Evolutionary conservation across 2,888 invertebrate genomes (phyloP), one percentile per base, ranked within the genome.

Genomic region (Tanypteryx hageni): DNA sequence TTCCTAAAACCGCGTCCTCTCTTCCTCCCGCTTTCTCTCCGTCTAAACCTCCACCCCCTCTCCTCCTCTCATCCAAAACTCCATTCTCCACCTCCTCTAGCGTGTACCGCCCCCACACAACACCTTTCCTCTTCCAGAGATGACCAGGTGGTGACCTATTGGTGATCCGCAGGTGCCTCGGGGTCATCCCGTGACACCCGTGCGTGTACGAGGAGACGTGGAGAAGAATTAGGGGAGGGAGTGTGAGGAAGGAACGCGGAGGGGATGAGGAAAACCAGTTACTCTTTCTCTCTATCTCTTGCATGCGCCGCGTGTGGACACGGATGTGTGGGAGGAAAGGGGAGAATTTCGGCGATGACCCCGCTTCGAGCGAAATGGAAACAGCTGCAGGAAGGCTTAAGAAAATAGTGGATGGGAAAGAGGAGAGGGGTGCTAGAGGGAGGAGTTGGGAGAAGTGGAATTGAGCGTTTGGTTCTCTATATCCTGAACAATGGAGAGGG

Each of bases 141-240:
- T 86, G 86, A 86, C 86, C 86, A 86, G 86, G 86, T 85, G 85
- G 86, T 86, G 86, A 86, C 86, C 86, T 86, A 86, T 86, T 59
- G 86, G 59, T 61, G 27, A 61, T 85, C 86, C 61, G 86, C 86
- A 86, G 86, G 86, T 86, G 85, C 85, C 86, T 61, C 10, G 86
- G 86, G 86, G 61, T 86, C 86, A 86, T 61, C 86, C 86, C 59
- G 16, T 59, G 59, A 86, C 61, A 86, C 27, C 44, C 14, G 31
- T n/a, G 86, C 57, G 59, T 59, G 22, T 57, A 58, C 57, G 58
- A 58, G 16, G 11, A 22, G n/a, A 22, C 8, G 85, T 58, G n/a
- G 44, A 44, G 44, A 5, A 44, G 44, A 44, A 44, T 44, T 44
- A 44, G 44, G 44, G 44, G 44, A 44, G 44, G 44, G 5, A 5